Conservation (phyloP, 2,888 invertebrate species). For the Deilephila porcellus region DNA sequence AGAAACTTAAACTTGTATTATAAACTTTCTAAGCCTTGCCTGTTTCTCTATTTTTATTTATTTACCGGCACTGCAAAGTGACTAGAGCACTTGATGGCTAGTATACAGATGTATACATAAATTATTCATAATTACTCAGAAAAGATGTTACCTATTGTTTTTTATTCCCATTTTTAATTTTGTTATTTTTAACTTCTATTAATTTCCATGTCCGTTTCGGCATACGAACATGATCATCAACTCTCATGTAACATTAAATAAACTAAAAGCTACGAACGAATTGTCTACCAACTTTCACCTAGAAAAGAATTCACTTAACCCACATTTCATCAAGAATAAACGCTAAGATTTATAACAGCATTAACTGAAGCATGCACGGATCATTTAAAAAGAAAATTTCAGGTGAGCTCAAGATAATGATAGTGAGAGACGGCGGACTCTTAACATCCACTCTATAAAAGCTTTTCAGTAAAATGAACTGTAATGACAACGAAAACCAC, state of each 20-base stretch:
- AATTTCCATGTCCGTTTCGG: too few species aligned
- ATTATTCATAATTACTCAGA: too few species aligned
- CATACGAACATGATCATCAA: too few species aligned
- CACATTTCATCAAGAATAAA: not conserved
- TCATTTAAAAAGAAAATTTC: slow-evolving; percentile 50
- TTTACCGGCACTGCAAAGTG: not conserved
- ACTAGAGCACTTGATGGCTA: not conserved
- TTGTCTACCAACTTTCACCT: not conserved
- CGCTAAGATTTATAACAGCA: slow-evolving; percentile 15
- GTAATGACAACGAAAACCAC: slow-evolving; percentile 74
- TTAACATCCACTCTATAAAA: slow-evolving; percentile 63
- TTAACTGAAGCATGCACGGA: slow-evolving; percentile 18
- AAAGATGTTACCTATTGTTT: too few species aligned
- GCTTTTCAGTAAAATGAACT: slow-evolving; percentile 66
- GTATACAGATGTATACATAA: too few species aligned
- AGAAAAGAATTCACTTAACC: not conserved
- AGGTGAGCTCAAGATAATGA: slow-evolving; percentile 64
- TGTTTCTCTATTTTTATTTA: not conserved
- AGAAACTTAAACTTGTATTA: slow-evolving; percentile 16
- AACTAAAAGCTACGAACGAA: not conserved
- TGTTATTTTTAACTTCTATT: too few species aligned
- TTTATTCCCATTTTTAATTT: too few species aligned
- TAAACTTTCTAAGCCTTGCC: not conserved
- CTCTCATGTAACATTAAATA: not conserved
- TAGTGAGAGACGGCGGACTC: slow-evolving; percentile 59